Percentiles rank a stretch among this genome's conserved stretches.
These are phyloP conservation scores for Anastatus disparis DNA, from an alignment of 1,140 invertebrate genomes.

Conservation along the genomic window DNA sequence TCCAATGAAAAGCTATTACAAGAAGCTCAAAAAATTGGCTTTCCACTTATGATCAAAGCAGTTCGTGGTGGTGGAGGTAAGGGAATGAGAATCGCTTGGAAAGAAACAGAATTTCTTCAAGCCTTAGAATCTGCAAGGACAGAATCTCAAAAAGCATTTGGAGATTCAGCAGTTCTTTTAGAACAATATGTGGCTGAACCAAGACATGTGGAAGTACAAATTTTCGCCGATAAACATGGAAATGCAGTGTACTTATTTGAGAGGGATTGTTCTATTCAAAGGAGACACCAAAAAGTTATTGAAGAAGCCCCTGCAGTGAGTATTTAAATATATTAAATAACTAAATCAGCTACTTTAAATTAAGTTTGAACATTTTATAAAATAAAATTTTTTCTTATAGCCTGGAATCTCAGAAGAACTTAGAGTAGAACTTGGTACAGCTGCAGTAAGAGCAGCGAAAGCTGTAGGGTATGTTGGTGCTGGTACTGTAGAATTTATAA, in stretches of 20 bases:
- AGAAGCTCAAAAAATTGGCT: slow-evolving; percentile 90
- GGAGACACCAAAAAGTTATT: slow-evolving; percentile 97
- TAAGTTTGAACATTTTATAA: no score
- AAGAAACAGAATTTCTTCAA: slow-evolving; percentile 82
- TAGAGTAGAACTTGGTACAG: slow-evolving; percentile 82
- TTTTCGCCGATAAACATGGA: slow-evolving; percentile 93
- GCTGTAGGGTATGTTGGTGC: slow-evolving; percentile 97
- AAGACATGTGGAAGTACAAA: slow-evolving; percentile 93
- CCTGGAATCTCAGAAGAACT: slow-evolving; percentile 84
- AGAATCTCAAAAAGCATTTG: slow-evolving; percentile 95
- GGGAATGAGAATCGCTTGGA: slow-evolving; percentile 94
- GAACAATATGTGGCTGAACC: slow-evolving; percentile 91
- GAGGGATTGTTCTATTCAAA: slow-evolving; percentile 95
- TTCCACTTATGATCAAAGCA: slow-evolving; percentile 98
- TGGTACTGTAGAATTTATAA: slow-evolving; percentile 95
- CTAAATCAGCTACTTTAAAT: not conserved
- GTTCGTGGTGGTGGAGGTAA: slow-evolving; percentile 96
- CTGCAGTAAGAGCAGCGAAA: slow-evolving; percentile 90
- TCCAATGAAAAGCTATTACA: slow-evolving; percentile 75
- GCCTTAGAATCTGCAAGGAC: slow-evolving; percentile 93
- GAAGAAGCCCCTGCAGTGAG: slow-evolving; percentile 94
- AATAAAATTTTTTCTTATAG: slow-evolving; percentile 58
- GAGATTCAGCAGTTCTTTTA: slow-evolving; percentile 88
- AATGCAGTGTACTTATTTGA: slow-evolving; percentile 96
- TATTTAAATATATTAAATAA: slow-evolving; percentile 27